Evolutionary conservation across 1,140 invertebrate genomes (phyloP).

Genomic region (Epicauta chinensis): DNA sequence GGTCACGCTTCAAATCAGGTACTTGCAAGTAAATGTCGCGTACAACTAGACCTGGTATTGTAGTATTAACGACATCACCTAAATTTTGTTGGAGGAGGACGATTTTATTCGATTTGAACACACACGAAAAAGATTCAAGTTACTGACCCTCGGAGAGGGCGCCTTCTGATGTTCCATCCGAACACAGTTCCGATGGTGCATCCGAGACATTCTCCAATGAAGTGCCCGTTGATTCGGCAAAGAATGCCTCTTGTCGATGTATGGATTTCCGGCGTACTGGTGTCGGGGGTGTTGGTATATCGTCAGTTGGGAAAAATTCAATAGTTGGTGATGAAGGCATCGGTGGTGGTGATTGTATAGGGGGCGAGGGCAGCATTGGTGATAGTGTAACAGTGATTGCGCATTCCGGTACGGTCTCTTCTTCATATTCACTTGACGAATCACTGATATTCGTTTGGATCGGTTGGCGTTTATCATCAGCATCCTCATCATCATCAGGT

Average conservation of each 20-base stretch:
- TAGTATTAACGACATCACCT: constrained; percentile 37
- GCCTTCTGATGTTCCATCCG: constrained; percentile 47
- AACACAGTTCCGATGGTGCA: constrained; percentile 48
- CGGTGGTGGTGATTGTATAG: constrained; percentile 44
- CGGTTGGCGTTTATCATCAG: constrained; percentile 43
- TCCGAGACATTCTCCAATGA: constrained; percentile 57
- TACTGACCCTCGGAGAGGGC: constrained; percentile 39
- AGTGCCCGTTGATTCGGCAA: constrained; percentile 60
- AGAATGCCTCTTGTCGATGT: constrained; percentile 73
- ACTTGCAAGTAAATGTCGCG: constrained; percentile 74
- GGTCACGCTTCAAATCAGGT: constrained; percentile 72
- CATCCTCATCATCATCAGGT: too few species aligned
- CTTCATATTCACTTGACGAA: constrained; percentile 45
- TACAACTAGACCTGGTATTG: constrained; percentile 42
- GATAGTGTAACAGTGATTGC: constrained; percentile 65
- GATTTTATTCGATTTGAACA: too few species aligned
- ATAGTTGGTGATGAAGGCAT: constrained; percentile 42
- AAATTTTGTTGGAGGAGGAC: too few species aligned
- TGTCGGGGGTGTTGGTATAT: constrained; percentile 33
- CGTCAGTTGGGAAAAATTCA: constrained; percentile 45
- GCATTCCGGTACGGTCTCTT: constrained; percentile 43
- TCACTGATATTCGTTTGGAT: constrained; percentile 50
- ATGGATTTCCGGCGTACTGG: constrained; percentile 54
- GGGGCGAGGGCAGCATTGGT: constrained; percentile 45
- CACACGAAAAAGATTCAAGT: too few species aligned